These are phyloP conservation scores for Anhinga rufa DNA, from an alignment of 2,113 vertebrate species.

Conservation along the genomic window DNA sequence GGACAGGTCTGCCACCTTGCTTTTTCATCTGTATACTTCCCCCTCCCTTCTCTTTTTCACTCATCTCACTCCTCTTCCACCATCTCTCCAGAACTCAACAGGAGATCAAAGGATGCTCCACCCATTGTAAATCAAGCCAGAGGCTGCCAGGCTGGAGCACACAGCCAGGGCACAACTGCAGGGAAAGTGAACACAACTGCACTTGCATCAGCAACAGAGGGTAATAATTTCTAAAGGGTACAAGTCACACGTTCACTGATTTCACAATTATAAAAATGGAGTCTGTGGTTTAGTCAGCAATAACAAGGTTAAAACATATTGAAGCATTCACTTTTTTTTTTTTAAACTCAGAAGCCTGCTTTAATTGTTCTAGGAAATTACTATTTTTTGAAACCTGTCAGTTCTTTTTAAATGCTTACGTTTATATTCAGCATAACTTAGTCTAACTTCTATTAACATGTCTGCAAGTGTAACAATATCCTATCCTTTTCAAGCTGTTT, in stretches of 20 bases:
- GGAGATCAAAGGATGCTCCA: conserved; percentile 60
- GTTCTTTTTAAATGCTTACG: background rate
- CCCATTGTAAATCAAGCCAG: conserved; percentile 40
- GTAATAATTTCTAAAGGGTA: background rate
- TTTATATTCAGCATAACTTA: conserved; percentile 2
- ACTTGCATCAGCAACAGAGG: background rate
- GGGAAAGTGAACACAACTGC: background rate
- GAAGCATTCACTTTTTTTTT: background rate
- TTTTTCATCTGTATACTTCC: conserved; percentile 46
- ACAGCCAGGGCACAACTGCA: background rate
- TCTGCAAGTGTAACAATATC: conserved; percentile 16
- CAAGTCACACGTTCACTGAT: background rate
- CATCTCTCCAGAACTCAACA: conserved; percentile 54
- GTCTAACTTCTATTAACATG: background rate
- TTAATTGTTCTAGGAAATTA: background rate
- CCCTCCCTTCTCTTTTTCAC: conserved; percentile 33
- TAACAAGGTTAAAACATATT: background rate
- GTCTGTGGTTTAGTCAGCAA: background rate
- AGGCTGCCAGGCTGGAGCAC: conserved; percentile 25
- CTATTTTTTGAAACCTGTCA: background rate
- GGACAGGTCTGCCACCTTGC: background rate
- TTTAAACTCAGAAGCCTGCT: background rate
- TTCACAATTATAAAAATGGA: background rate
- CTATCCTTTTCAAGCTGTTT: conserved; percentile 33
- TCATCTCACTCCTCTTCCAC: conserved; percentile 39